These are phyloP conservation scores for Callipepla squamata DNA, from an alignment of 2,113 vertebrate genomes.

Conservation along the genomic window DNA sequence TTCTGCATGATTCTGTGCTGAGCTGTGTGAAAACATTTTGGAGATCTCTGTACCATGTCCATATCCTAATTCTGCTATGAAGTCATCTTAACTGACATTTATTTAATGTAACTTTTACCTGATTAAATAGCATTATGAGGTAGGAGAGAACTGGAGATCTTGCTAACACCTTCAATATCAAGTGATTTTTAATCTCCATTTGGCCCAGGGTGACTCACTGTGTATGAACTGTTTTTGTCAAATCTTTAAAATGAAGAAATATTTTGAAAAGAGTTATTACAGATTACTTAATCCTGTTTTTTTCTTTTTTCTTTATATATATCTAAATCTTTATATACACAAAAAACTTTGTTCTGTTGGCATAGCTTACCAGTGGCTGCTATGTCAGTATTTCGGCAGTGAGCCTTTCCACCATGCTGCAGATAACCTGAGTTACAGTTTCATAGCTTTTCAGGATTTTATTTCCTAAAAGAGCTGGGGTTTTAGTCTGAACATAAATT, in stretches of 20 bases:
- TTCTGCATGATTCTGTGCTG: background rate
- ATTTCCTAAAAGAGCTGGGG: background rate
- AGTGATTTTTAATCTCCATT: background rate
- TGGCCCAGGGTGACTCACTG: background rate
- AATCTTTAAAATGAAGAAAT: background rate
- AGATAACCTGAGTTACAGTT: background rate
- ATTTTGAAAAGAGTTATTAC: background rate
- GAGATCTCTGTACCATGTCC: background rate
- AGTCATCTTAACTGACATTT: background rate
- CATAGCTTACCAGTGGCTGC: background rate
- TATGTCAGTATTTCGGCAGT: fast-evolving
- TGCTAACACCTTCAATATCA: background rate
- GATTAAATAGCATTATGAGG: background rate
- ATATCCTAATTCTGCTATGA: background rate
- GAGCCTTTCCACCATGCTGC: background rate
- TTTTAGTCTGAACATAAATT: background rate
- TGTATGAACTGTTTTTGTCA: background rate
- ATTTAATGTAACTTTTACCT: background rate
- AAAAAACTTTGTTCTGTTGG: background rate
- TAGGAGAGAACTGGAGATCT: background rate
- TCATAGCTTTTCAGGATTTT: background rate
- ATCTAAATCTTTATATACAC: background rate
- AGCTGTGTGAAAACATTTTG: background rate
- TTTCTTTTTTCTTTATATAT: too few relatives aligned
- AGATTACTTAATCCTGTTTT: background rate